Evolutionary conservation across 2,888 invertebrate species (phyloP), one percentile per base, ranked within the genome.

Genomic region (Tetragnatha montana): DNA sequence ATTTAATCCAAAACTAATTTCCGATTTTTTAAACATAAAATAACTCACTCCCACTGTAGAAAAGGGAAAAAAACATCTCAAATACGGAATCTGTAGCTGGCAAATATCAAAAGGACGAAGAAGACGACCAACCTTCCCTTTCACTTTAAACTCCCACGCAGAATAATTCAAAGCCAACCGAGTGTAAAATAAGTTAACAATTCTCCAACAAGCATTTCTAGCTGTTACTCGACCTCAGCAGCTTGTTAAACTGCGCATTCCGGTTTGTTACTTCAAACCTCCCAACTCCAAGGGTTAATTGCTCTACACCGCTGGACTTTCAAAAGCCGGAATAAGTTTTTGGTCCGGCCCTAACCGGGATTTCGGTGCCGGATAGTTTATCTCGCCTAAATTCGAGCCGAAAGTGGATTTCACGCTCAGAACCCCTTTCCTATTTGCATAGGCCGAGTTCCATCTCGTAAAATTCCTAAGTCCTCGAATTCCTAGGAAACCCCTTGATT

Each of bases 401-500:
- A 87, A 87, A 87, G 81, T 81, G 81, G 70, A 81, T 87, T 81
- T 87, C 68, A 51, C 69, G 70, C 70, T 71, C 70, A 60, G 74
- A 71, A 49, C 68, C 69, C 60, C 74, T 19, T 49, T 35, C 70
- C 81, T 81, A 87, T 87, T 87, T 87, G 87, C 87, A 81, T 81
- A 60, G 17, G 74, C 79, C 12, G 49, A 82, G 70, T 78, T 86
- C 60, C 60, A 60, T 17, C 87, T 69, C 74, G 76, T 81, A 87
- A 87, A 87, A 87, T 81, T 87, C 87, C 75, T 22, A 87, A 87
- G 75, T 87, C 75, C 87, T 74, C 81, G 22, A 87, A 87, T 81
- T 81, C 81, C 87, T 80, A 49, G 50, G 87, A 87, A 81, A 75
- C 81, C 87, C 35, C 86, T 81, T 87, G 80, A 87, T 87, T 87